Percentiles rank a stretch among this genome's conserved stretches.
Conservation (phyloP, 2,888 invertebrate genomes). For the Agrenia bidenticulata region DNA sequence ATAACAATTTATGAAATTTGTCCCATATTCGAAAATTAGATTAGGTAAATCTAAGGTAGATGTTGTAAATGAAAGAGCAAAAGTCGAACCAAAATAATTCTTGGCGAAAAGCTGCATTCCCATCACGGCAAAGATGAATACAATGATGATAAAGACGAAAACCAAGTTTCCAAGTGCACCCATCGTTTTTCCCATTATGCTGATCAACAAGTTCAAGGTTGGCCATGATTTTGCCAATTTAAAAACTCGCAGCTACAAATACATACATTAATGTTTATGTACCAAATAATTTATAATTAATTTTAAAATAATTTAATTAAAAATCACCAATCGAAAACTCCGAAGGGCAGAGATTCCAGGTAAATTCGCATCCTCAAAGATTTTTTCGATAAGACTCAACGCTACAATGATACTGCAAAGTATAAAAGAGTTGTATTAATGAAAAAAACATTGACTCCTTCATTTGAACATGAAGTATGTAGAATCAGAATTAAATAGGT, state of each 20-base stretch:
- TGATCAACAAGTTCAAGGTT: conserved; percentile 94
- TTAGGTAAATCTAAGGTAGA: too few species aligned
- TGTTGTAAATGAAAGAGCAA: conserved; percentile 53
- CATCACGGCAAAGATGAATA: conserved; percentile 99
- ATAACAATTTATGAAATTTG: too few species aligned
- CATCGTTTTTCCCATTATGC: conserved; percentile 97
- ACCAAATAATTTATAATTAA: too few species aligned
- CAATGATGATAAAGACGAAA: conserved; percentile 97
- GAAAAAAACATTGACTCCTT: background rate
- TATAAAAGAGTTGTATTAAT: conserved; percentile 57
- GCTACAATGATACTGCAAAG: conserved; percentile 97
- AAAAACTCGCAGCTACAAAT: conserved; percentile 69
- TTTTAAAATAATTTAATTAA: background rate
- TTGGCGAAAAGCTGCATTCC: conserved; percentile 98
- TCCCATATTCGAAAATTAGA: too few species aligned
- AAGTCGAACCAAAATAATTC: conserved; percentile 73
- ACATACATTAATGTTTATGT: background rate
- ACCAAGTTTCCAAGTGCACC: conserved; percentile 98
- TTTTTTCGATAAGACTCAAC: conserved; percentile 80
- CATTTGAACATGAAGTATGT: too few species aligned
- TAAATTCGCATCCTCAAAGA: conserved; percentile 49
- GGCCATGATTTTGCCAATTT: conserved; percentile 99
- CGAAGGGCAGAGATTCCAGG: conserved; percentile 63
- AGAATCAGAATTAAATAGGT: too few species aligned
- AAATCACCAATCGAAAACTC: conserved; percentile 89